Base-by-base conservation (phyloP, 2,888 invertebrate genomes). In the Tinea semifulvella region DNA sequence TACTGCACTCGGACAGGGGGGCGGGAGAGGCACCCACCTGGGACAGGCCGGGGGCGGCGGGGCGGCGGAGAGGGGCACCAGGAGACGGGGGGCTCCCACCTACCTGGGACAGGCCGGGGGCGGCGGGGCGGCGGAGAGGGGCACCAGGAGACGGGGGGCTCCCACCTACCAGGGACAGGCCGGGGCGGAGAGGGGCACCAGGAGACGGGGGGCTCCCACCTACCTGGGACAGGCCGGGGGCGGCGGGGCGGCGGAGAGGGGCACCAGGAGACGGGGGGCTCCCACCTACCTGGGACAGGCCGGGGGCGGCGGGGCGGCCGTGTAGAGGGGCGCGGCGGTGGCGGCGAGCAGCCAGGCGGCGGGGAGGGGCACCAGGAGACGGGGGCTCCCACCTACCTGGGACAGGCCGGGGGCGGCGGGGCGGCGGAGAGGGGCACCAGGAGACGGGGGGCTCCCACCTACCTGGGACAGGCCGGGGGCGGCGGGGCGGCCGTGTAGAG, bases 321-420 rank as follows among this genome's bases (percentile, higher is more conserved):
- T 10, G 89, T 88, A 50, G 85, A 84, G 43, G 89, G 88, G 20
- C 85, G 63, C 20, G 87, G 86, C 69, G 88, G 73, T 84, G 83
- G 51, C 53, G 58, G 61, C 43, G 56, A 53, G 53, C 50, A 53
- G 2, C 51, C 52, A 58, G 3, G 61, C 48, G 49, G 66, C 81
- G 76, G 74, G 68, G 61, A 68, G 67, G 52, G 77, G 61, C 22
- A 92, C 88, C 0, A n/a, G n/a, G n/a, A n/a, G 92, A 92, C 28
- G 92, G 92, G 45, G 87, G 87, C 53, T 92, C 77, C 63, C 90
- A 90, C 50, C 91, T n/a, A n/a, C n/a, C n/a, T n/a, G n/a, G n/a
- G n/a, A n/a, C n/a, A n/a, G n/a, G n/a, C n/a, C n/a, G n/a, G 76
- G 18, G 79, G 74, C 18, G 70, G 55, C 36, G 60, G 58, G 49